Base-by-base conservation (phyloP, 2,888 invertebrate species). In the Synanthedon vespiformis region DNA sequence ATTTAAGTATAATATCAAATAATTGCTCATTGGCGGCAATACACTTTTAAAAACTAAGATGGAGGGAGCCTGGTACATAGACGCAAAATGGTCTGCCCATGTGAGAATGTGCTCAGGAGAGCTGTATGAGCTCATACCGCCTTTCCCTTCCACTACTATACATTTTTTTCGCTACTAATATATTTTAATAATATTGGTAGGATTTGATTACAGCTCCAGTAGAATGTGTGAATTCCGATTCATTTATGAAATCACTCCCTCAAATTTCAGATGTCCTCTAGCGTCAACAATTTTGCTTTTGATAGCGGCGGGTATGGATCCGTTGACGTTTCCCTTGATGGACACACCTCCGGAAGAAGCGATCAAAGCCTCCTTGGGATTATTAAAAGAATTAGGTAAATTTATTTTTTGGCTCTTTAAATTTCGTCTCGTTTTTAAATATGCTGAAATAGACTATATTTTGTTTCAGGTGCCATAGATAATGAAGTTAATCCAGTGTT, bases 311-410 rank as follows among this genome's bases (percentile, higher is more conserved):
- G 95, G 95, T 14, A 90, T 97, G 55, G 92, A 94, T 61, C 93
- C 95, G 12, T 86, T 89, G 48, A 91, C 90, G 12, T 97, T 99
- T 77, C 96, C 97, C 67, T 94, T 98, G 66, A 92, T 99, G 75
- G 97, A 98, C 70, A 90, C 92, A 61, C 98, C 98, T 0, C 91
- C 94, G 0, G 85, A 89, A 18, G 94, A 95, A 53, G 89, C 92
- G 0, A 78, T 94, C 12, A 80, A 89, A 55, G 88, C 89, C 13
- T 93, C 94, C 0, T 87, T 93, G 51, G 80, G 87, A 18, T 88
- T 92, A 53, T 75, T 94, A 10, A 90, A 91, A 63, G 89, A 91
- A 60, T 77, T 94, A 57, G 93, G 88, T 87, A 68, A 59, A 53
- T 40, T n/a, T n/a, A 16, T 34, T 40, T 51, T 52, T 52, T 53